Conservation (phyloP, 2,797 vertebrate species). For the Leuciscus waleckii region DNA sequence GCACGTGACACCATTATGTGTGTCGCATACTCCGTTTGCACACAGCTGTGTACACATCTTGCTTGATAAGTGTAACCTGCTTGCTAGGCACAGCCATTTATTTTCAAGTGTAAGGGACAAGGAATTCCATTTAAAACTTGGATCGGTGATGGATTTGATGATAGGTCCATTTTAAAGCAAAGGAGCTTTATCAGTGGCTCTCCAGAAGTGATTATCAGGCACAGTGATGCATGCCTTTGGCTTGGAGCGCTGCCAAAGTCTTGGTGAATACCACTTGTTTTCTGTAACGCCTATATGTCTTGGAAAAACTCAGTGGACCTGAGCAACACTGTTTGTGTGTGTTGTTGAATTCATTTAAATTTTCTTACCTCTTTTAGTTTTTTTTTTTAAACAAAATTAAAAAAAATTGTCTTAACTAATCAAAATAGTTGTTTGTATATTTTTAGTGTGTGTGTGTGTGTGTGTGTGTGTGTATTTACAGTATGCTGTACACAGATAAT, state of each 20-base stretch:
- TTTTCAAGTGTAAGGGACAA: conserved; percentile 12
- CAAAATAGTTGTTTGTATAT: neutral
- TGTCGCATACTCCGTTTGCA: neutral
- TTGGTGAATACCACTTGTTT: neutral
- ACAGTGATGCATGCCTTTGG: conserved; percentile 4
- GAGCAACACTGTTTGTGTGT: neutral
- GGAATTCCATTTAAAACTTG: conserved; percentile 5
- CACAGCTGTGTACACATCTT: conserved; percentile 46
- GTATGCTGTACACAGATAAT: neutral
- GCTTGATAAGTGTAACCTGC: conserved; percentile 23
- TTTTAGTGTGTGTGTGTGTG: neutral
- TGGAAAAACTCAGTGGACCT: neutral
- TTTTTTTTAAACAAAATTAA: neutral
- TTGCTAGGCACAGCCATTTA: neutral
- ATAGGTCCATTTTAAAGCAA: neutral
- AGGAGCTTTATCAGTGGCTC: neutral
- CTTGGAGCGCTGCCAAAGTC: conserved; percentile 12
- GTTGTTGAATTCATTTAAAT: neutral
- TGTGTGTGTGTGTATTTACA: neutral
- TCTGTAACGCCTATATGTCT: neutral
- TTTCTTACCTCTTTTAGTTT: neutral
- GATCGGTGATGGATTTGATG: neutral
- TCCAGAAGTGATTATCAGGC: neutral
- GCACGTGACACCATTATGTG: conserved; percentile 11
- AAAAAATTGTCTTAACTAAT: too few relatives aligned